Base-by-base conservation (phyloP, 2,113 vertebrate genomes). In the Falcunculus frontatus region DNA sequence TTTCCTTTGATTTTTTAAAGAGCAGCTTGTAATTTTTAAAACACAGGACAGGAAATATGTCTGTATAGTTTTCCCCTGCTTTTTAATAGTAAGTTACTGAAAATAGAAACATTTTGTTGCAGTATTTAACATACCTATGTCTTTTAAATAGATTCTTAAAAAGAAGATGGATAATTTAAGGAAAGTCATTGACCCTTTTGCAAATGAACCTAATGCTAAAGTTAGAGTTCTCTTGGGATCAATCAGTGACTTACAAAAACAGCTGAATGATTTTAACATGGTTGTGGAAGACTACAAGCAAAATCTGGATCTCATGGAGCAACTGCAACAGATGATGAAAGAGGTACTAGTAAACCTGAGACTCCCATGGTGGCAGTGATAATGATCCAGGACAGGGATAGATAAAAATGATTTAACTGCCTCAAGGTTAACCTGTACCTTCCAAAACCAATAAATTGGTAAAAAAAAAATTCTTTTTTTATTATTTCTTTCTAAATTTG, bases 301-400 rank as follows among this genome's bases (percentile, higher is more conserved):
- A 81, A 98, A 98, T 65, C 97, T 99, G 86, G 98, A 98, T 85
- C 96, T 98, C 88, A 98, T 94, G 18, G 98, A 98, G 92, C 98
- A 98, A 33, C 98, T 99, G 65, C 99, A 99, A 35, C 98, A 98
- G 62, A 97, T 98, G 88, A 98, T 98, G 96, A 98, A 99, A 87
- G 98, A 99, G 99, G 99, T 99, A 98, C 44, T 47, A 46, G 22
- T 68, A 92, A 93, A 86, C 4, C 25, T 49, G 62, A 74, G 41
- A 77, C 47, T 17, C 23, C 8, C 29, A 30, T 37, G 73, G 44
- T 84, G 68, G 21, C 32, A 77, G 20, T 78, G 53, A 67, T 37
- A 67, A 49, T 27, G 39, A 70, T 37, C 20, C 30, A 82, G 57
- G 35, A 41, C 22, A 76, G 55, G 35, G 37, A 39, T 16, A 82